Conservation (phyloP, 2,888 invertebrate genomes). For the Ophion slaviceki region DNA sequence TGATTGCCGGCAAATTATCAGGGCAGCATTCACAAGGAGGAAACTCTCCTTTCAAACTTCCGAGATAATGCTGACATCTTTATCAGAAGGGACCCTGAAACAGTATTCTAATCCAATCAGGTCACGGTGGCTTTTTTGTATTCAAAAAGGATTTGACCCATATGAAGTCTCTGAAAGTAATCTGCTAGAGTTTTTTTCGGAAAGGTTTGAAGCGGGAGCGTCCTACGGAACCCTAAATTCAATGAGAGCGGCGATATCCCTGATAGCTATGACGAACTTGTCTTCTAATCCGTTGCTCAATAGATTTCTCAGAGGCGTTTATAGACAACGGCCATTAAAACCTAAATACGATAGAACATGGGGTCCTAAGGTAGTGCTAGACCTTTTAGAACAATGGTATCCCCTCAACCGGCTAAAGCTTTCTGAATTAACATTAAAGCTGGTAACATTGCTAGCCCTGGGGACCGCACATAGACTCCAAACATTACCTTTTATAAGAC, state of each 20-base stretch:
- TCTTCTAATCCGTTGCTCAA: neutral
- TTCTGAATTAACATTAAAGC: neutral
- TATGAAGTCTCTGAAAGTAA: neutral
- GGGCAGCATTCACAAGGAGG: neutral
- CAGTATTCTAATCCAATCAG: neutral
- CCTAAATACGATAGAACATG: neutral
- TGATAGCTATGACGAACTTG: neutral
- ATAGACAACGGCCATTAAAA: neutral
- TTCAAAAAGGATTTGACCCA: neutral
- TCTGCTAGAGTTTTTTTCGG: too few relatives aligned
- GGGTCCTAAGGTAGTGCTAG: neutral
- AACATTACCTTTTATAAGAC: neutral
- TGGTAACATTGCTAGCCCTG: neutral
- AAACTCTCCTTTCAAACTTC: neutral
- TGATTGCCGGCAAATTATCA: too few relatives aligned
- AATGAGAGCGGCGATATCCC: neutral
- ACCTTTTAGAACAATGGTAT: neutral
- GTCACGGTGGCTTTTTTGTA: neutral
- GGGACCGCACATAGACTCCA: conserved; percentile 1
- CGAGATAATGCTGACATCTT: neutral
- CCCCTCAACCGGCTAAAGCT: neutral
- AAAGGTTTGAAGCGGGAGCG: too few relatives aligned
- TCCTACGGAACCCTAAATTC: too few relatives aligned
- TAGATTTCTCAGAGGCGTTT: neutral
- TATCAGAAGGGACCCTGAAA: neutral